These are phyloP conservation scores for Leptopilina boulardi DNA, from an alignment of 1,140 invertebrate species.

Conservation along the genomic window DNA sequence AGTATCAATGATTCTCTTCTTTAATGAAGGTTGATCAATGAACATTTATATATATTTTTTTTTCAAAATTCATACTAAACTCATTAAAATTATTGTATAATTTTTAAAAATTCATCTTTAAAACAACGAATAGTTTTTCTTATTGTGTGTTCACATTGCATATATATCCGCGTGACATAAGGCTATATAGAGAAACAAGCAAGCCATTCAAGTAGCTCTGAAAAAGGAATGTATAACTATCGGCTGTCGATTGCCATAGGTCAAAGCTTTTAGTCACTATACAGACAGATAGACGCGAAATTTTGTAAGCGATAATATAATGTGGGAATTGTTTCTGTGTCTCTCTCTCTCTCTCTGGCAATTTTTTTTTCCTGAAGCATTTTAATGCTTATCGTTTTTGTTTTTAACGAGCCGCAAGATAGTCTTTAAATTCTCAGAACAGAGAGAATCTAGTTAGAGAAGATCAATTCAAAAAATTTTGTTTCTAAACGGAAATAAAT, in stretches of 20 bases:
- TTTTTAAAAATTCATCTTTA: too few relatives aligned
- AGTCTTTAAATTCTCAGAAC: neutral
- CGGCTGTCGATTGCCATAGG: constrained; percentile 71
- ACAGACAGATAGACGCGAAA: constrained; percentile 60
- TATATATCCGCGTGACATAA: too few relatives aligned
- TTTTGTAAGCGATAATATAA: constrained; percentile 63
- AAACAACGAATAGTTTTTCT: too few relatives aligned
- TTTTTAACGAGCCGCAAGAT: neutral
- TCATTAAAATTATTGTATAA: too few relatives aligned
- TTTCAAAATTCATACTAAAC: too few relatives aligned
- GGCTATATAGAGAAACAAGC: constrained; percentile 68
- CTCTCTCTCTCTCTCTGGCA: constrained; percentile 46
- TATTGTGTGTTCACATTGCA: too few relatives aligned
- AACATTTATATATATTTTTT: too few relatives aligned
- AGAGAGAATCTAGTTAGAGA: neutral
- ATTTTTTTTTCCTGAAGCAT: neutral
- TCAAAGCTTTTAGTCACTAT: constrained; percentile 70
- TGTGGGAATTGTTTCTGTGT: constrained; percentile 59
- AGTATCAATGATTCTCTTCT: too few relatives aligned
- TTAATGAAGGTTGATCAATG: too few relatives aligned
- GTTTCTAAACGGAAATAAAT: too few relatives aligned
- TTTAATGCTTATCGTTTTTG: neutral
- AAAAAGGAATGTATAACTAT: constrained; percentile 70
- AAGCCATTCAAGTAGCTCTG: constrained; percentile 66
- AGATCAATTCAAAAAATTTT: neutral